Evolutionary conservation across 2,888 invertebrate genomes (phyloP).

Genomic region (Pristionchus mayeri): DNA sequence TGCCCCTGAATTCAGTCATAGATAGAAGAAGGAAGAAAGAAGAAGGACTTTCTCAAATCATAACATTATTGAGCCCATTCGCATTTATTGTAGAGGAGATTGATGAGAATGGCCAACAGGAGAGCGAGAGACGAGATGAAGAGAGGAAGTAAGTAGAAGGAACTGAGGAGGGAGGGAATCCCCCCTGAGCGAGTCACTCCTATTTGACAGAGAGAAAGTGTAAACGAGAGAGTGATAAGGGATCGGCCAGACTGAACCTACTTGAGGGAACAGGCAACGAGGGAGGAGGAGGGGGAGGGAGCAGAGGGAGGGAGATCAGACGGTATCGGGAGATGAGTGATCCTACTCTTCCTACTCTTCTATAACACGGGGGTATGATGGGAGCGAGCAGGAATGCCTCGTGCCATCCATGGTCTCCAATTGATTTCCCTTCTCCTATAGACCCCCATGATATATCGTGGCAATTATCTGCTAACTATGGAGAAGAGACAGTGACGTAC

Average conservation of each 20-base stretch:
- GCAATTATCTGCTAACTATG: no score
- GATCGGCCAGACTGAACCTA: slow-evolving; percentile 16
- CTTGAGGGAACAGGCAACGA: slow-evolving; percentile 13
- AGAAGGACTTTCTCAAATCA: slow-evolving; percentile 27
- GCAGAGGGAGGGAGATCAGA: slow-evolving; percentile 7
- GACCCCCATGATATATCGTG: background rate
- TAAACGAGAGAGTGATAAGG: slow-evolving; percentile 35
- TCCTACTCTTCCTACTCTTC: background rate
- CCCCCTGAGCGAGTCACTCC: background rate
- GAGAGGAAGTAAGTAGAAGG: background rate
- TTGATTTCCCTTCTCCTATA: background rate
- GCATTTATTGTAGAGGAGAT: background rate
- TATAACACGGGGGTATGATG: background rate
- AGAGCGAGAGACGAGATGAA: no score
- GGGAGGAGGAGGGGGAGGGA: background rate
- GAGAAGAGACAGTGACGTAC: background rate
- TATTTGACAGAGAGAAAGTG: slow-evolving; percentile 17
- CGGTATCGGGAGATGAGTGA: background rate
- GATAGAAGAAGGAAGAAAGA: slow-evolving; percentile 5
- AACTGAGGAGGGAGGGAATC: background rate
- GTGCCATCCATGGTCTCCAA: background rate
- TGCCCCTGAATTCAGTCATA: background rate
- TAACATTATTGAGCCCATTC: slow-evolving; percentile 25
- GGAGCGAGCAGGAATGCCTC: background rate
- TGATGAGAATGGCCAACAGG: background rate